A percentile compares a stretch with the other conserved stretches of the same genome.
phyloP scores from a whole-genome alignment of 2,113 vertebrate genomes.

The human region DNA sequence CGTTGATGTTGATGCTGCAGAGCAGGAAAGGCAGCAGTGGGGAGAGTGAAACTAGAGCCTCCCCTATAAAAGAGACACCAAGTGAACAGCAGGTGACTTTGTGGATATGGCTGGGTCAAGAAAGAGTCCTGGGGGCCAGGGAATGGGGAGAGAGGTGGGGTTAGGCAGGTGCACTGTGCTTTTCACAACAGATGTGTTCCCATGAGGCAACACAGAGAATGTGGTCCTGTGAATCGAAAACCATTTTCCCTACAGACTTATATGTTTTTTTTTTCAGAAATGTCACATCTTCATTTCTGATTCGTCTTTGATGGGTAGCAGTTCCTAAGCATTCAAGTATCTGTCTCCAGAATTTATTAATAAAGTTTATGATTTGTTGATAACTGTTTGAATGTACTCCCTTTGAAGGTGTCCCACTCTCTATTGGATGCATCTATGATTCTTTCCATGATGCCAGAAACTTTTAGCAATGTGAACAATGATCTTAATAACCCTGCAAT shows the following conservation, averaged over 20 bases:
- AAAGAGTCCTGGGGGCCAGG: background rate
- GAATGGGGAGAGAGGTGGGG: background rate
- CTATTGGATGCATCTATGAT: background rate
- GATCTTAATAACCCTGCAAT: background rate
- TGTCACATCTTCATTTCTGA: background rate
- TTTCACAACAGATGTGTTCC: background rate
- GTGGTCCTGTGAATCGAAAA: background rate
- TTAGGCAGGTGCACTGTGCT: background rate
- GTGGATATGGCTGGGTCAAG: background rate
- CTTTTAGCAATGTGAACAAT: background rate
- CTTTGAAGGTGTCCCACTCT: background rate
- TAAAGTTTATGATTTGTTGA: background rate
- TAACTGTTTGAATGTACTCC: background rate
- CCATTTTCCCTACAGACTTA: background rate
- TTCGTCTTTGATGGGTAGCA: background rate
- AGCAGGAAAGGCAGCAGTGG: background rate
- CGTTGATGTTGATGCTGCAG: background rate
- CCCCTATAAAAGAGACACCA: background rate
- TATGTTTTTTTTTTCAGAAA: background rate
- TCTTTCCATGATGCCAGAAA: background rate
- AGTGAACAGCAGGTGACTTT: background rate
- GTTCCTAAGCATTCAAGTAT: background rate
- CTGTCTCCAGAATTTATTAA: background rate
- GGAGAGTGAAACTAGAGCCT: background rate
- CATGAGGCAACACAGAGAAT: background rate